Conservation (phyloP, 2,797 vertebrate genomes). For the Microctenopoma lineatum region DNA sequence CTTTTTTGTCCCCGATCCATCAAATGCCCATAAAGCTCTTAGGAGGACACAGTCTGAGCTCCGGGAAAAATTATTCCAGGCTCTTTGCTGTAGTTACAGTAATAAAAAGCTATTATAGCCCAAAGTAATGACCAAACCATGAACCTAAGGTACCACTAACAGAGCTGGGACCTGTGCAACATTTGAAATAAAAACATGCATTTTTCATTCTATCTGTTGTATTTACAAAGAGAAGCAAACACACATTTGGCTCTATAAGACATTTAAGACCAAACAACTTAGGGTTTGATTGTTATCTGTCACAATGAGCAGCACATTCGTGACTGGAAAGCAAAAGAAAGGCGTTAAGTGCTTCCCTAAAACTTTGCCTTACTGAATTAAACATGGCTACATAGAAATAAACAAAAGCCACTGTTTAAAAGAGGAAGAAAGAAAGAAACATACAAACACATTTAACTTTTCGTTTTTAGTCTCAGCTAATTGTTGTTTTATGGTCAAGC, state of each 20-base stretch:
- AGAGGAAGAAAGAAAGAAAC: background rate
- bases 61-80: slow-evolving; percentile 4
- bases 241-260: background rate
- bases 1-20: slow-evolving; percentile 4
- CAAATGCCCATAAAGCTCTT: background rate
- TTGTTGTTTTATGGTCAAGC: background rate
- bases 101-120: slow-evolving; percentile 3
- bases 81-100: background rate
- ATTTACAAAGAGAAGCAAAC: background rate
- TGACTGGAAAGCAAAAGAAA: background rate
- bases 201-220: background rate
- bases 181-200: background rate
- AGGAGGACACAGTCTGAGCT: slow-evolving; percentile 7
- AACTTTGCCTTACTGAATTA: background rate
- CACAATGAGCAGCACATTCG: background rate
- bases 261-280: no score
- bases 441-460: background rate
- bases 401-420: background rate
- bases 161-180: background rate
- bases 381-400: background rate
- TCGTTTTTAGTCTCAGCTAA: no score
- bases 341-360: background rate
- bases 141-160: background rate
- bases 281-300: no score
- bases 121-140: slow-evolving; percentile 22